A percentile compares a stretch with the other conserved stretches of the same genome.
These are phyloP conservation scores for Phalacrocorax brasilianus DNA, from an alignment of 2,113 vertebrate genomes.

Conservation along the genomic window DNA sequence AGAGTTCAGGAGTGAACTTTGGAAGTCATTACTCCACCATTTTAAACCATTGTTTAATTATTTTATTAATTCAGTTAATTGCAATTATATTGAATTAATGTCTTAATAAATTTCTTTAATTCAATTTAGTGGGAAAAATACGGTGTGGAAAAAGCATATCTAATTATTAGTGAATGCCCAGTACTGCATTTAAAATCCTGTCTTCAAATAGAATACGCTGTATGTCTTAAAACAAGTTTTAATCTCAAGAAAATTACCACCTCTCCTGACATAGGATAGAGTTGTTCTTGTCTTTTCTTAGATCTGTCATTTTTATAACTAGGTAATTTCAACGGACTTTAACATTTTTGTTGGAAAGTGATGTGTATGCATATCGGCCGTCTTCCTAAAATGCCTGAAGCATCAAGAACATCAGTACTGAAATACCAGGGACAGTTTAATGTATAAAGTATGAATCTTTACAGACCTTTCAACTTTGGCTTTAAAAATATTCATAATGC, in stretches of 20 bases:
- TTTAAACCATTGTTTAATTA: not conserved
- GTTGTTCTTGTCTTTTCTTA: not conserved
- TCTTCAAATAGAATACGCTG: not conserved
- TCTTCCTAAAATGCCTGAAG: constrained; percentile 8
- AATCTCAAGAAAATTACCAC: not conserved
- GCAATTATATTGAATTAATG: not conserved
- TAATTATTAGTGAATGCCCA: not conserved
- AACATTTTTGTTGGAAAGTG: constrained; percentile 37
- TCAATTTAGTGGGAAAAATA: not conserved
- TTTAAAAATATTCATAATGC: not conserved
- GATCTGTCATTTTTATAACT: not conserved
- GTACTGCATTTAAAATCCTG: not conserved
- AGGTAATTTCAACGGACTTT: not conserved
- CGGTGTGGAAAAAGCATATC: not conserved
- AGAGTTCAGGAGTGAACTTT: not conserved
- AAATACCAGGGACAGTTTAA: not conserved
- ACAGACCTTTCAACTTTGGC: not conserved
- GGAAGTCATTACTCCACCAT: not conserved
- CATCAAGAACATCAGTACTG: not conserved
- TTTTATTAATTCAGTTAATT: not conserved
- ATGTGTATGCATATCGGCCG: not conserved
- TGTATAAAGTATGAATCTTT: not conserved
- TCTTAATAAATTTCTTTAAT: not conserved
- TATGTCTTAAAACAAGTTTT: not conserved
- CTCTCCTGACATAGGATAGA: not conserved